These are phyloP conservation scores for Pelvicachromis taeniatus DNA, from an alignment of 2,113 vertebrate genomes.

Conservation along the genomic window DNA sequence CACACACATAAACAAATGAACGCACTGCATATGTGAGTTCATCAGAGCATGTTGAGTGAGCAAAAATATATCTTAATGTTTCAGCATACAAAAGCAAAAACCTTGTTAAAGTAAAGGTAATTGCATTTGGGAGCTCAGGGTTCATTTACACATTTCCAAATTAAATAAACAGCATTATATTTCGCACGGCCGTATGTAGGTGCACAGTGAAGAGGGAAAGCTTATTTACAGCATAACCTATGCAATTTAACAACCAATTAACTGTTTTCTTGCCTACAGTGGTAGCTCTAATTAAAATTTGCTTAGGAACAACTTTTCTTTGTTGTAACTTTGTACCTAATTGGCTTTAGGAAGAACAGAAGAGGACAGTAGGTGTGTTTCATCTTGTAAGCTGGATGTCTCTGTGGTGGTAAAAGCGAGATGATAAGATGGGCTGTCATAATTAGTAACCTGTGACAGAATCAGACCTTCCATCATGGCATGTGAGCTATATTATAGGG, in stretches of 20 bases:
- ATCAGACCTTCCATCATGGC: neutral
- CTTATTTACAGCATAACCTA: neutral
- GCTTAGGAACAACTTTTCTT: neutral
- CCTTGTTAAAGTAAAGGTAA: conserved; percentile 28
- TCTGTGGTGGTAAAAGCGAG: neutral
- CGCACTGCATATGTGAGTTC: neutral
- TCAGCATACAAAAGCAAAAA: neutral
- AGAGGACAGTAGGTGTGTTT: neutral
- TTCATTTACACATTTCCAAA: conserved; percentile 39
- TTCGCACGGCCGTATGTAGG: neutral
- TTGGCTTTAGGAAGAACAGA: neutral
- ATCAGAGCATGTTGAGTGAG: neutral
- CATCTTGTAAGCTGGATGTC: neutral
- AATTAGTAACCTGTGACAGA: neutral
- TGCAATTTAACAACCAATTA: conserved; percentile 15
- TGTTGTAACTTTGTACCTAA: neutral
- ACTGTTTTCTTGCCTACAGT: neutral
- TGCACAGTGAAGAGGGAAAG: neutral
- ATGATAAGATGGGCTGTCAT: neutral
- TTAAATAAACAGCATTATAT: conserved; percentile 6
- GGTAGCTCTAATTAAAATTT: conserved; percentile 17
- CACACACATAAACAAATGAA: neutral
- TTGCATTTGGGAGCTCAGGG: neutral
- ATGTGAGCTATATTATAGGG: neutral
- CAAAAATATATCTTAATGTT: conserved; percentile 9